A percentile compares a stretch with the other conserved stretches of the same genome.
phyloP scores from a whole-genome alignment of 2,113 vertebrate species.

The Ciconia stormi region DNA sequence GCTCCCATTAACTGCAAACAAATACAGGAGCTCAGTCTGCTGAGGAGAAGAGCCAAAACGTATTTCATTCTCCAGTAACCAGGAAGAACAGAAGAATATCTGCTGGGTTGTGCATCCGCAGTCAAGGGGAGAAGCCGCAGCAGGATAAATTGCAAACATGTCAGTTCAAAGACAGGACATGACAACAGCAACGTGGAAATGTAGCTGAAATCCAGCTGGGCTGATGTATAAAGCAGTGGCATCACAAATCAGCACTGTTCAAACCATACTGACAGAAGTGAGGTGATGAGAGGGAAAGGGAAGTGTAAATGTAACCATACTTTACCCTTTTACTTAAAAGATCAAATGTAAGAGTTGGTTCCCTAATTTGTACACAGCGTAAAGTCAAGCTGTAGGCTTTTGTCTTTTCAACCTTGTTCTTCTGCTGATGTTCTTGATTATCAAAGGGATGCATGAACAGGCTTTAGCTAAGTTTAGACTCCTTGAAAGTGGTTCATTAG shows the following conservation, averaged over 20 bases:
- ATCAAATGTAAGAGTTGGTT: background rate
- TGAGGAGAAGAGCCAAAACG: background rate
- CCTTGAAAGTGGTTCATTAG: conserved; percentile 8
- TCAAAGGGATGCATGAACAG: background rate
- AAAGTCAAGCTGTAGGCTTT: background rate
- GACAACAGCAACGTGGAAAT: background rate
- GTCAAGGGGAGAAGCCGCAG: background rate
- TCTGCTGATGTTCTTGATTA: background rate
- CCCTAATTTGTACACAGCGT: background rate
- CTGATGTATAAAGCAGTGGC: background rate
- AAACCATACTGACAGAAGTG: background rate
- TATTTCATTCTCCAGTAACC: background rate
- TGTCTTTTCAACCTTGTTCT: background rate
- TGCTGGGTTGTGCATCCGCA: background rate
- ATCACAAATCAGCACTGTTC: background rate
- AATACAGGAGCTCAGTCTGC: background rate
- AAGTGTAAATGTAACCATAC: background rate
- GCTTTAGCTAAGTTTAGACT: background rate
- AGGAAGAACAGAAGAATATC: background rate
- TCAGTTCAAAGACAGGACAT: background rate
- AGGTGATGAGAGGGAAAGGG: background rate
- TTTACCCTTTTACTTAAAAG: background rate
- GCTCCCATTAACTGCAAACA: background rate
- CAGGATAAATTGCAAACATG: background rate
- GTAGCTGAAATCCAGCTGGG: background rate